Conservation (phyloP, 2,797 vertebrate species). For the Gymnothorax javanicus region DNA sequence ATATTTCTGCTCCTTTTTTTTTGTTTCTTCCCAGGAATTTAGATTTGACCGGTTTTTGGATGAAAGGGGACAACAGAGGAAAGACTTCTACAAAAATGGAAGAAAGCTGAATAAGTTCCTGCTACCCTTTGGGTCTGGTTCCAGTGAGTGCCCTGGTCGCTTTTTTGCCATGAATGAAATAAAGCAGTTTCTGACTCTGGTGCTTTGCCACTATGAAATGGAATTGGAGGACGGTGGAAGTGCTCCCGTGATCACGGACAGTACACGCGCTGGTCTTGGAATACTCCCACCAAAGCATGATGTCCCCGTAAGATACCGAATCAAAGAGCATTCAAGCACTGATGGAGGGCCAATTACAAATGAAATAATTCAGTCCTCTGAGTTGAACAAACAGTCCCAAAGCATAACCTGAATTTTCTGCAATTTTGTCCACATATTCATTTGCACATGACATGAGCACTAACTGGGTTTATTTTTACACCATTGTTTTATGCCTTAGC, state of each 20-base stretch:
- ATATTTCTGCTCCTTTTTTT: neutral
- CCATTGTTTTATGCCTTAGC: neutral
- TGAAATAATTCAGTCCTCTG: neutral
- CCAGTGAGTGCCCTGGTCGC: constrained; percentile 58
- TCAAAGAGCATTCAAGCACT: constrained; percentile 16
- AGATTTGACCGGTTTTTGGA: constrained; percentile 56
- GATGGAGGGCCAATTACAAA: neutral
- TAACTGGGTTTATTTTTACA: neutral
- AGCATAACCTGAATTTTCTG: neutral
- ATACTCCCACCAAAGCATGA: constrained; percentile 54
- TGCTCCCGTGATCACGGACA: constrained; percentile 38
- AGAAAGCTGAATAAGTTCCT: constrained; percentile 50
- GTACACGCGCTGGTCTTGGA: constrained; percentile 53
- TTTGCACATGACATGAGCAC: neutral
- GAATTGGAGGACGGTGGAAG: constrained; percentile 36
- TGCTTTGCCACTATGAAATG: constrained; percentile 54
- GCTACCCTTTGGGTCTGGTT: constrained; percentile 58
- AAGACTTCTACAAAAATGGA: constrained; percentile 55
- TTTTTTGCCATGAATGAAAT: constrained; percentile 61
- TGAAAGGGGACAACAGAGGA: constrained; percentile 47
- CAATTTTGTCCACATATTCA: neutral
- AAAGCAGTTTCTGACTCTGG: constrained; percentile 54
- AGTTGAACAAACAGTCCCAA: neutral
- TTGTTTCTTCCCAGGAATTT: constrained; percentile 52
- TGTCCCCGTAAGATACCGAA: constrained; percentile 49